Conservation (phyloP, 2,797 vertebrate species). For the Hipposideros larvatus region DNA sequence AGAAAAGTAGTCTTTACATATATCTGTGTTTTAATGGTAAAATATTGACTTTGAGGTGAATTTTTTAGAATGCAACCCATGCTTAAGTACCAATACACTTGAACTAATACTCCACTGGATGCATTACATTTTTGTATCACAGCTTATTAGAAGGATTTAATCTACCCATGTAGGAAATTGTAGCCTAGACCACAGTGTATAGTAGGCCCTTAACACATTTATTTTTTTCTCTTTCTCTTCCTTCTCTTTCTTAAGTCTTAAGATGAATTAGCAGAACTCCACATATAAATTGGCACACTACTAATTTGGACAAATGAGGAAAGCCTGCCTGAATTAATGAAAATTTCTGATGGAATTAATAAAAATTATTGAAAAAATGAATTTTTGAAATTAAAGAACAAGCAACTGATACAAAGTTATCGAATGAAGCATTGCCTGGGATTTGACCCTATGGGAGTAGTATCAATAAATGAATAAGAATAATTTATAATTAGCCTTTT, state of each 20-base stretch:
- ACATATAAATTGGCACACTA: neutral
- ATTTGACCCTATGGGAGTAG: constrained; percentile 55
- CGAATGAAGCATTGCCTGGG: constrained; percentile 43
- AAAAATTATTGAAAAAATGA: constrained; percentile 14
- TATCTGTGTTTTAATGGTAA: neutral
- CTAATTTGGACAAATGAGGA: constrained; percentile 49
- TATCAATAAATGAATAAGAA: constrained; percentile 69
- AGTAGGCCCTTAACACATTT: neutral
- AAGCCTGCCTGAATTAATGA: constrained; percentile 11
- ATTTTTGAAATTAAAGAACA: constrained; percentile 61
- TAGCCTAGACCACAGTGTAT: too few species aligned
- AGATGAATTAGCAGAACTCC: neutral
- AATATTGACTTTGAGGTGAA: neutral
- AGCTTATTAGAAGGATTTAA: neutral
- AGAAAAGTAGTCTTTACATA: constrained; percentile 1
- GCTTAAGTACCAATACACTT: neutral
- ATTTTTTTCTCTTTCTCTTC: neutral
- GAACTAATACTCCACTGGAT: neutral
- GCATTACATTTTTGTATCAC: neutral
- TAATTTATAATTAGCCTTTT: constrained; percentile 74
- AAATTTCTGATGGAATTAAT: neutral
- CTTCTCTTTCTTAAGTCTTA: neutral
- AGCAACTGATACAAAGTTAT: constrained; percentile 60
- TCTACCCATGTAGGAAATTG: neutral
- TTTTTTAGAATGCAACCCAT: neutral